Conservation (phyloP, 30 jellyfish, hydroid and myxozoan genomes). For the Mastigias papua region DNA sequence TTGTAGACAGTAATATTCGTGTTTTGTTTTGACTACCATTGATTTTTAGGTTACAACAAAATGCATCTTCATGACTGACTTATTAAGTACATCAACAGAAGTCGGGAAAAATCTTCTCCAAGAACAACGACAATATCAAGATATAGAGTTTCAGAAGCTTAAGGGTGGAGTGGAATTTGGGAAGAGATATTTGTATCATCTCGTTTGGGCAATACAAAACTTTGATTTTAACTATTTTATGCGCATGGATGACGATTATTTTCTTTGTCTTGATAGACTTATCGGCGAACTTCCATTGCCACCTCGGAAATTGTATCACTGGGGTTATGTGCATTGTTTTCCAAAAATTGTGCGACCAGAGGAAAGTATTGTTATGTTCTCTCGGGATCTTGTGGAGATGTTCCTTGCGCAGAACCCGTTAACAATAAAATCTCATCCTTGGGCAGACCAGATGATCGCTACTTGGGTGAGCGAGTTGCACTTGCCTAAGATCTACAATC, state of each 20-base stretch:
- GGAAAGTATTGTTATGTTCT: conserved; percentile 69
- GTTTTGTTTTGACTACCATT: too few relatives aligned
- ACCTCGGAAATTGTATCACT: conserved; percentile 20
- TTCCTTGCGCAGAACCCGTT: conserved; percentile 71
- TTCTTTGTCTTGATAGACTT: conserved; percentile 72
- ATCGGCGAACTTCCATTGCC: conserved; percentile 68
- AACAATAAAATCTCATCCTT: conserved; percentile 64
- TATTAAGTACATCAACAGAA: conserved; percentile 5
- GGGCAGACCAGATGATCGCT: conserved; percentile 86
- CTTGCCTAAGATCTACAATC: conserved; percentile 47
- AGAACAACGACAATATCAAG: conserved; percentile 62
- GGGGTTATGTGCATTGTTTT: conserved; percentile 78
- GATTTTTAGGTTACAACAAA: conserved; percentile 64
- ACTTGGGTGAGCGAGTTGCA: conserved; percentile 60
- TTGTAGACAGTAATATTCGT: too few relatives aligned
- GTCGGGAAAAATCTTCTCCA: conserved; percentile 19
- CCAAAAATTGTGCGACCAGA: conserved; percentile 68
- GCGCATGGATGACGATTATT: conserved; percentile 90
- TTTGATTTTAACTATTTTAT: conserved; percentile 83
- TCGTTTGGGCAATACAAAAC: conserved; percentile 87
- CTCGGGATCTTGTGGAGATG: conserved; percentile 61
- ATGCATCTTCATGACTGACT: conserved; percentile 89
- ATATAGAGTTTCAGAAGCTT: conserved; percentile 72
- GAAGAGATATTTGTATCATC: conserved; percentile 80
- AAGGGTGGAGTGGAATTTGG: conserved; percentile 93